phyloP scores from a whole-genome alignment of 1,140 invertebrate genomes.

The Geopemphigus sp. region DNA sequence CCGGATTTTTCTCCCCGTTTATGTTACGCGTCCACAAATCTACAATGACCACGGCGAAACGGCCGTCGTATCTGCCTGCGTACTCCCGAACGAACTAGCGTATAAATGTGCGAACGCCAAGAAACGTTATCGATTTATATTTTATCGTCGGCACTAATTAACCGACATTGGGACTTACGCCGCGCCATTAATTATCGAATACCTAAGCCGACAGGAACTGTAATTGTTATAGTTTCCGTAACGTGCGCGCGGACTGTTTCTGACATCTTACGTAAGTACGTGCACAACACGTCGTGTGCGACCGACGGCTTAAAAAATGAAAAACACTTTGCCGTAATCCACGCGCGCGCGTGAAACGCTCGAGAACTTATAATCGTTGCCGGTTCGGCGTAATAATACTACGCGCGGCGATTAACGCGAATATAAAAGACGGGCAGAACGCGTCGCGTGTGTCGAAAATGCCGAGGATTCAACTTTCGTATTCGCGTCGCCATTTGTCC shows the following conservation, averaged over 20 bases:
- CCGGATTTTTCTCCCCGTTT: too few relatives aligned
- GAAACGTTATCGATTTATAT: neutral
- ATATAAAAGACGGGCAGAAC: too few relatives aligned
- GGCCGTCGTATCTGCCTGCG: neutral
- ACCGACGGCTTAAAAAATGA: neutral
- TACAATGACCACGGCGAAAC: neutral
- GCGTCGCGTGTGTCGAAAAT: too few relatives aligned
- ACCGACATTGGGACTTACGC: neutral
- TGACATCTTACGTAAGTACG: neutral
- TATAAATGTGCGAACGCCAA: neutral
- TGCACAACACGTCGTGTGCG: too few relatives aligned
- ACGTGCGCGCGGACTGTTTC: neutral
- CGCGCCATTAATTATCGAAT: slow-evolving; percentile 1
- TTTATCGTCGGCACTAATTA: neutral
- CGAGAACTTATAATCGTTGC: neutral
- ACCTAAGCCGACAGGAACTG: neutral
- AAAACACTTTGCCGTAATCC: neutral
- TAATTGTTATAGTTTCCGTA: slow-evolving; percentile 3
- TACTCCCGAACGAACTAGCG: neutral
- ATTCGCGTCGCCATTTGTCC: too few relatives aligned
- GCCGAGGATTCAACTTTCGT: too few relatives aligned
- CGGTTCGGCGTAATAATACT: neutral
- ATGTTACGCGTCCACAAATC: neutral
- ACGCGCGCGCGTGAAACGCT: too few relatives aligned
- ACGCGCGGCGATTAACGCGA: neutral